These are phyloP conservation scores for Enteromius mattozi DNA, from an alignment of 2,797 vertebrate genomes.

Conservation along the genomic window DNA sequence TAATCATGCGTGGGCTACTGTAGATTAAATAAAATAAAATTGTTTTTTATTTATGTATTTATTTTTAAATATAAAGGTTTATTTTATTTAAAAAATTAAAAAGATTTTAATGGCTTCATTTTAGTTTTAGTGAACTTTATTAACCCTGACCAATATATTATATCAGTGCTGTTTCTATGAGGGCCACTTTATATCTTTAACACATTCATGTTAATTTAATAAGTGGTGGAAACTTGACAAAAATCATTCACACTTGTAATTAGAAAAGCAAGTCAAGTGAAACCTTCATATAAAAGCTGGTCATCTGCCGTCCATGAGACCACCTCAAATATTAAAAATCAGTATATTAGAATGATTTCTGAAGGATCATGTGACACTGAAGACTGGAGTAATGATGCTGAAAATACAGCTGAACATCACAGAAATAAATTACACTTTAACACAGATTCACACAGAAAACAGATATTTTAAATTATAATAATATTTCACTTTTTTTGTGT, in stretches of 20 bases:
- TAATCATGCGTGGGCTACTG: neutral
- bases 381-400: neutral
- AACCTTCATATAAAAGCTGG: neutral
- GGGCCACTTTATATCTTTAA: neutral
- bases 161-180: neutral
- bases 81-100: neutral
- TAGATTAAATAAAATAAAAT: neutral
- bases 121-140: neutral
- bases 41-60: neutral
- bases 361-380: neutral
- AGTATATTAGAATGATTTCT: neutral
- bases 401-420: neutral
- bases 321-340: neutral
- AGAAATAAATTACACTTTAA: neutral
- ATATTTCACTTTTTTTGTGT: neutral
- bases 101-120: neutral
- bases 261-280: constrained; percentile 5
- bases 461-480: rapidly evolving
- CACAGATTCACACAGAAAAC: neutral
- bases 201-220: neutral
- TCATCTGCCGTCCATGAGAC: neutral
- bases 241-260: constrained; percentile 2
- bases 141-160: neutral
- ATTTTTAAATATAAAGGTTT: neutral
- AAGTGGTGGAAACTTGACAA: neutral